phyloP scores from a whole-genome alignment of 2,888 invertebrate genomes.

The Tetrapedia diversipes region DNA sequence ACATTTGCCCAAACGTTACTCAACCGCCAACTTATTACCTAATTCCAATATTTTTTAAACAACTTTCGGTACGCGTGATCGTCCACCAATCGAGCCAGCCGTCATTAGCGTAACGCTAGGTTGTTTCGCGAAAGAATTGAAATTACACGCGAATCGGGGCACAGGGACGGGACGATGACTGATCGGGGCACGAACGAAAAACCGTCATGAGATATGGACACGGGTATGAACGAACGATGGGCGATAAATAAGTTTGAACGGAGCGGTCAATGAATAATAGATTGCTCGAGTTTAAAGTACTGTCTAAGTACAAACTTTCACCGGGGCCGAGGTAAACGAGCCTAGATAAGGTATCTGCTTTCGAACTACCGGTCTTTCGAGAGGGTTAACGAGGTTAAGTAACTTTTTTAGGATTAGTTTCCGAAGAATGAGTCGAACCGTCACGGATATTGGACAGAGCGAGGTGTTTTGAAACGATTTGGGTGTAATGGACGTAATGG shows the following conservation, averaged over 20 bases:
- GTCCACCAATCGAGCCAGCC: neutral
- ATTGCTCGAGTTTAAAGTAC: conserved; percentile 43
- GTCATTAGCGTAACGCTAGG: neutral
- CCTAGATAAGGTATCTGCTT: conserved; percentile 26
- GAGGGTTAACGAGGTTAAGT: conserved; percentile 39
- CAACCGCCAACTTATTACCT: conserved; percentile 2
- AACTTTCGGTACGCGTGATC: neutral
- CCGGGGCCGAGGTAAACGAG: conserved; percentile 2
- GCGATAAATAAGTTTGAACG: conserved; percentile 43
- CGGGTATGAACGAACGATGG: conserved; percentile 28
- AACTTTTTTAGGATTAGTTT: conserved; percentile 12
- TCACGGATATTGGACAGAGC: too few relatives aligned
- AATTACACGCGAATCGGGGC: conserved; percentile 11
- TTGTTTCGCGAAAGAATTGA: neutral
- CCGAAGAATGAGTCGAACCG: neutral
- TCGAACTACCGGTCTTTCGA: conserved; percentile 45
- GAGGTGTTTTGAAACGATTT: too few relatives aligned
- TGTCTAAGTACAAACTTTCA: conserved; percentile 45
- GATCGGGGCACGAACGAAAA: conserved; percentile 19
- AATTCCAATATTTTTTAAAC: neutral
- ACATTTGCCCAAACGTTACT: conserved; percentile 16
- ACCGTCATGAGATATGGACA: conserved; percentile 31
- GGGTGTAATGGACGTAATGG: too few relatives aligned
- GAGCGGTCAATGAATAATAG: conserved; percentile 40
- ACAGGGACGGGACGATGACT: conserved; percentile 4